Evolutionary conservation across 2,888 invertebrate genomes (phyloP).

Genomic region (Acleris laterana): DNA sequence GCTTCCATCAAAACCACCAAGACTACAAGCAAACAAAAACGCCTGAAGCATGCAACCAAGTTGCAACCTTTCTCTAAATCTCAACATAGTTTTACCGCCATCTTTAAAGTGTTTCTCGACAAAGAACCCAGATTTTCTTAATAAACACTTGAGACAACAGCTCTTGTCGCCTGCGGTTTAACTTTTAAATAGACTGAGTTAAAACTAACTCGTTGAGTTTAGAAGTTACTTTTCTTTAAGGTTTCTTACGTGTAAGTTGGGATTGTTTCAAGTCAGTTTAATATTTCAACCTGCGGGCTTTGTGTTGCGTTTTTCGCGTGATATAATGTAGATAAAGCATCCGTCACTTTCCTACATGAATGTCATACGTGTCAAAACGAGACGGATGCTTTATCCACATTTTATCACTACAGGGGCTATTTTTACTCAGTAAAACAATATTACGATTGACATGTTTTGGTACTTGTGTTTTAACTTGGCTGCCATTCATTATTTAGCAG

Average conservation of each 20-base stretch:
- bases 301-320: no score
- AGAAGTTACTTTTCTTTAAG: conserved; percentile 20
- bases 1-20: background rate
- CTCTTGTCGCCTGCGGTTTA: conserved; percentile 29
- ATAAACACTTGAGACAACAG: conserved; percentile 35
- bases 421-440: no score
- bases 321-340: no score
- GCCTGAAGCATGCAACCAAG: background rate
- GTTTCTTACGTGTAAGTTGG: conserved; percentile 16
- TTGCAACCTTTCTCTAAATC: background rate
- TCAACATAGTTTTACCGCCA: conserved; percentile 22
- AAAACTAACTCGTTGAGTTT: conserved; percentile 29
- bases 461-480: no score
- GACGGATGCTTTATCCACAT: no score
- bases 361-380: no score
- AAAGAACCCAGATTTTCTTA: conserved; percentile 29
- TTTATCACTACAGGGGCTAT: no score
- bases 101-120: conserved; percentile 24
- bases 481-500: no score
- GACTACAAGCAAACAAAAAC: background rate
- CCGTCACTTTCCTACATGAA: no score
- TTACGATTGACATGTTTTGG: no score
- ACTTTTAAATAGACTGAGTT: conserved; percentile 35
- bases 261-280: background rate
- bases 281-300: background rate